Percentiles rank a stretch among this genome's conserved stretches.
phyloP scores from a whole-genome alignment of 30 jellyfish, hydroid and myxozoan genomes.

The Pseudorhiza aurosa region DNA sequence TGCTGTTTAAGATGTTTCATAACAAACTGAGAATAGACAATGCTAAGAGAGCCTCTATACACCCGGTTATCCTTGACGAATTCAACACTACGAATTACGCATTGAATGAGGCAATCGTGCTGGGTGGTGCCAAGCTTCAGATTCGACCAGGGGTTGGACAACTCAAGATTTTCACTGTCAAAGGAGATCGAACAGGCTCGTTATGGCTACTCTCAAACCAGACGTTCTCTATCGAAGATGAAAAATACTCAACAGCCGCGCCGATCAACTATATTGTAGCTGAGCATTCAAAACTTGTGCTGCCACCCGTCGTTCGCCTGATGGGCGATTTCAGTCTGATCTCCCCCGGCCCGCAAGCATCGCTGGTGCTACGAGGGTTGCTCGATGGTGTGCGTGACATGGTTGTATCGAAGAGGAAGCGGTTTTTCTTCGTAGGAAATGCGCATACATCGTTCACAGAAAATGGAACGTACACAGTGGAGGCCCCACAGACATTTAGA shows the following conservation, averaged over 20 bases:
- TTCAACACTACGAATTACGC: conserved; percentile 28
- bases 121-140: conserved; percentile 63
- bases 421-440: conserved; percentile 58
- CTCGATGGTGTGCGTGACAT: conserved; percentile 73
- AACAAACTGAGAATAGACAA: conserved; percentile 45
- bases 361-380: conserved; percentile 54
- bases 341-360: conserved; percentile 65
- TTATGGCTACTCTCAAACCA: conserved; percentile 41
- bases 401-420: conserved; percentile 61
- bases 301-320: conserved; percentile 67
- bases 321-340: conserved; percentile 37
- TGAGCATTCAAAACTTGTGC: conserved; percentile 36
- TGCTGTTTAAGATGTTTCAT: conserved; percentile 11
- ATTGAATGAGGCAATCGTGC: conserved; percentile 10
- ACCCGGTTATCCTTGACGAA: conserved; percentile 59
- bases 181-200: conserved; percentile 60
- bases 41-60: conserved; percentile 17
- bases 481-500: conserved; percentile 63
- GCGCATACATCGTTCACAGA: conserved; percentile 71
- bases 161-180: conserved; percentile 1
- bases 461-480: conserved; percentile 59
- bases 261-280: conserved; percentile 61
- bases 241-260: conserved; percentile 52
- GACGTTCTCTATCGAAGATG: conserved; percentile 47
- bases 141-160: conserved; percentile 50